A percentile compares a stretch with the other conserved stretches of the same genome.
Conservation (phyloP, 1,140 invertebrate species). For the Cydia splendana region DNA sequence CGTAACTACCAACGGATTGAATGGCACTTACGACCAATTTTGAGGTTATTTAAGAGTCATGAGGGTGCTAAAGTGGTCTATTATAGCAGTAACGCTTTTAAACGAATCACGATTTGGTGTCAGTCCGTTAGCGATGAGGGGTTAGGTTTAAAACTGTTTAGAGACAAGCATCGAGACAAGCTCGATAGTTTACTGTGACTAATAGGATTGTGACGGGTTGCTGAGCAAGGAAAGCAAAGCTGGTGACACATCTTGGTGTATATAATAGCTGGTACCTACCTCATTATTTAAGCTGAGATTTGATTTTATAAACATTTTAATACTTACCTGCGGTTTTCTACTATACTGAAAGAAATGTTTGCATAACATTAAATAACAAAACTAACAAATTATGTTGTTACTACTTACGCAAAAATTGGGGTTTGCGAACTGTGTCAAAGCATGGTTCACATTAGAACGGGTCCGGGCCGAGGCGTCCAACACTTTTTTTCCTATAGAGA, state of each 20-base stretch:
- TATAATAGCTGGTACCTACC: neutral
- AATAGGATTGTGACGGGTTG: constrained; percentile 4
- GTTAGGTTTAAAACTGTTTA: constrained; percentile 12
- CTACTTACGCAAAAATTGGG: no score
- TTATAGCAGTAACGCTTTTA: constrained; percentile 46
- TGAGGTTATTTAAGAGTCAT: constrained; percentile 18
- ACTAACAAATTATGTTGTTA: no score
- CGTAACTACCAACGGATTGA: neutral
- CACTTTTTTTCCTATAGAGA: no score
- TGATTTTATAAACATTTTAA: no score
- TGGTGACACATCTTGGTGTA: neutral
- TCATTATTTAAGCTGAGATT: no score
- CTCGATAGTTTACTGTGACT: neutral
- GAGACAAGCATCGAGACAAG: neutral
- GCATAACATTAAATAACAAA: no score
- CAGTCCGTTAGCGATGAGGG: constrained; percentile 7
- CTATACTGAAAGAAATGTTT: no score
- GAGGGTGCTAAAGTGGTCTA: constrained; percentile 45
- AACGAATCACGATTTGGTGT: constrained; percentile 35
- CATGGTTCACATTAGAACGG: no score
- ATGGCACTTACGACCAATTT: neutral
- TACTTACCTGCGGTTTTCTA: no score
- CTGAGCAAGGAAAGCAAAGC: neutral
- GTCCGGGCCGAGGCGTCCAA: no score
- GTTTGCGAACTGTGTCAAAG: no score